These are phyloP conservation scores for Trichosurus vulpecula DNA, from an alignment of 2,797 vertebrate genomes.

Conservation along the genomic window DNA sequence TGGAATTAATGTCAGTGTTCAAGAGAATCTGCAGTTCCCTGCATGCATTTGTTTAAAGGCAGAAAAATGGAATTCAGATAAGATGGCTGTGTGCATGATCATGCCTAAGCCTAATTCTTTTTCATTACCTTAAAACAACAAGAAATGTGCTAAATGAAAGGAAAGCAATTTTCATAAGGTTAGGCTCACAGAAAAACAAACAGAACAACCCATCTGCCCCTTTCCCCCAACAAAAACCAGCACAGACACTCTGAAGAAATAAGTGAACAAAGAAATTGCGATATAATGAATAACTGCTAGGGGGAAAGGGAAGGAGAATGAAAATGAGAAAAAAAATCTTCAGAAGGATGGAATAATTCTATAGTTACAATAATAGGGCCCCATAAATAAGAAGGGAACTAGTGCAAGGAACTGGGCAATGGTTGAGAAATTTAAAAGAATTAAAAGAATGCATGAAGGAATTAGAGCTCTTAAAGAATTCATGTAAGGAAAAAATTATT, in stretches of 20 bases:
- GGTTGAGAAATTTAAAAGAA: background rate
- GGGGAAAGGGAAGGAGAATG: background rate
- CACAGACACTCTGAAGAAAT: background rate
- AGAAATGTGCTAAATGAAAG: background rate
- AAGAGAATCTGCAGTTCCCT: background rate
- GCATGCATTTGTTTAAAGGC: background rate
- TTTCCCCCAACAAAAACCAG: background rate
- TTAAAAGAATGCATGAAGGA: background rate
- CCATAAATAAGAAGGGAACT: background rate
- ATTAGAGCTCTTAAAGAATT: background rate
- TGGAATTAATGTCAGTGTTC: background rate
- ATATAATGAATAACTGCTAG: background rate
- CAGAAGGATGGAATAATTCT: background rate
- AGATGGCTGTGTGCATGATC: background rate
- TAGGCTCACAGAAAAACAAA: background rate
- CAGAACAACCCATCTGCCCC: background rate
- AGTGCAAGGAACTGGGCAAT: background rate
- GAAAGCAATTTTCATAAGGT: background rate
- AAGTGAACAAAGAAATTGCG: background rate
- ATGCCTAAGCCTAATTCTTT: background rate
- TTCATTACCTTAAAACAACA: background rate
- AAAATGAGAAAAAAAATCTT: background rate
- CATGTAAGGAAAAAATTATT: background rate
- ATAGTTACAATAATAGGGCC: background rate
- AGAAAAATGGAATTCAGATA: background rate